phyloP scores from a whole-genome alignment of 2,888 invertebrate genomes.

The Actias luna region DNA sequence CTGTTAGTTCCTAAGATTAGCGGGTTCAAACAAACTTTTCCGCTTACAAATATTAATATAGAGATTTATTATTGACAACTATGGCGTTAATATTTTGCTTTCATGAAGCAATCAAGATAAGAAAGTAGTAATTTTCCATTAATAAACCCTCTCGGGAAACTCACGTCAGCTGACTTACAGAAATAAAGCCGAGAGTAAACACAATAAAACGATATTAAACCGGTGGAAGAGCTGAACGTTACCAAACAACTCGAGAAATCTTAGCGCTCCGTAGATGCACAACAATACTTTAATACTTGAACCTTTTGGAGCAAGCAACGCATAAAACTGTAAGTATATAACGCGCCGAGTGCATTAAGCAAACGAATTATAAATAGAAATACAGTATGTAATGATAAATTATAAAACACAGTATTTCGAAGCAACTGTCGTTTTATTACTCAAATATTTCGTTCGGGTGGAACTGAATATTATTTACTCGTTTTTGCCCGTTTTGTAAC shows the following conservation, averaged over 20 bases:
- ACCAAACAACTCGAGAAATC: not conserved
- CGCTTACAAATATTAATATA: too few species aligned
- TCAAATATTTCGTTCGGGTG: not conserved
- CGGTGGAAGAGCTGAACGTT: not conserved
- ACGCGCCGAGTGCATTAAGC: not conserved
- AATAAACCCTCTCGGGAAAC: not conserved
- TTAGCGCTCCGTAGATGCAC: not conserved
- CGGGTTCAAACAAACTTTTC: too few species aligned
- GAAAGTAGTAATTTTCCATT: not conserved
- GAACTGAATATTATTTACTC: not conserved
- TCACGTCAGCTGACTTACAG: not conserved
- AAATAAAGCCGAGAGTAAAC: not conserved
- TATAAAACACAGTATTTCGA: not conserved
- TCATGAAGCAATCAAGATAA: not conserved
- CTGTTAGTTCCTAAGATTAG: too few species aligned
- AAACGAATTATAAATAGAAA: not conserved
- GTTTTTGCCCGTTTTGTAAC: too few species aligned
- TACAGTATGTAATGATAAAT: not conserved
- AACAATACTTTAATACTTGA: not conserved
- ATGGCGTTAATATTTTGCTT: too few species aligned
- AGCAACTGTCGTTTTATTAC: not conserved
- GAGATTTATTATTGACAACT: too few species aligned
- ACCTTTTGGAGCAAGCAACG: not conserved
- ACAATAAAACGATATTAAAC: not conserved
- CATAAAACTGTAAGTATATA: not conserved